These are phyloP conservation scores for Hydrozoanthus gracilis DNA, from an alignment of 92 coral and sea anemone species.

Conservation along the genomic window DNA sequence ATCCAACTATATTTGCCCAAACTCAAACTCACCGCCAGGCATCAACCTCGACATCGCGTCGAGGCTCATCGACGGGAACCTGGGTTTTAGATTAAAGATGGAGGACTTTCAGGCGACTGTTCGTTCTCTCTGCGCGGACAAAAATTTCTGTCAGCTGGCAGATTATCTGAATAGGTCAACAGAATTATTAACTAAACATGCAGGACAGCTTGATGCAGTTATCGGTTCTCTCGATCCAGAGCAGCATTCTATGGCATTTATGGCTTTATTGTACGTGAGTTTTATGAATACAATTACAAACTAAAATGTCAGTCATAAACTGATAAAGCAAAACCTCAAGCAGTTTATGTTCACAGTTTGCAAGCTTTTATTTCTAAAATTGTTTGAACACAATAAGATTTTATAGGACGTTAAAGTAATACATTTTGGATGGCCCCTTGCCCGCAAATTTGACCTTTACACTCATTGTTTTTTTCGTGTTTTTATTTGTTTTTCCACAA, in stretches of 20 bases:
- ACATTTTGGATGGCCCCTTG: too few relatives aligned
- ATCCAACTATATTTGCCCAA: too few relatives aligned
- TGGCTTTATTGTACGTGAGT: conserved; percentile 88
- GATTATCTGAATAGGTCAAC: conserved; percentile 90
- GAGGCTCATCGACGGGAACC: not conserved
- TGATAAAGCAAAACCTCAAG: too few relatives aligned
- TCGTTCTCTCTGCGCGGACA: conserved; percentile 96
- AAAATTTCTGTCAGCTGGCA: conserved; percentile 87
- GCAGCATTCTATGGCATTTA: conserved; percentile 96
- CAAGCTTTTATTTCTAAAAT: too few relatives aligned
- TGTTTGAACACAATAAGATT: too few relatives aligned
- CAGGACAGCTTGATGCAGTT: conserved; percentile 91
- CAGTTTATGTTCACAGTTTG: too few relatives aligned
- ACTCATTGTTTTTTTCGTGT: too few relatives aligned
- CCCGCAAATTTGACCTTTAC: too few relatives aligned
- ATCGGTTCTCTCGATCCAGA: conserved; percentile 97
- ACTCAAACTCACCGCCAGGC: conserved; percentile 59
- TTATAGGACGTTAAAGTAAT: too few relatives aligned
- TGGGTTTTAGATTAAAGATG: conserved; percentile 74
- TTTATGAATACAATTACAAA: not conserved
- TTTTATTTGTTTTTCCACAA: too few relatives aligned
- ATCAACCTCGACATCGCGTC: conserved; percentile 17
- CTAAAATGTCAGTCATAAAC: not conserved
- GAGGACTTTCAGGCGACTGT: conserved; percentile 96
- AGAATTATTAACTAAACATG: conserved; percentile 82